Evolutionary conservation across 2,888 invertebrate species (phyloP).

Genomic region (Aromia moschata): DNA sequence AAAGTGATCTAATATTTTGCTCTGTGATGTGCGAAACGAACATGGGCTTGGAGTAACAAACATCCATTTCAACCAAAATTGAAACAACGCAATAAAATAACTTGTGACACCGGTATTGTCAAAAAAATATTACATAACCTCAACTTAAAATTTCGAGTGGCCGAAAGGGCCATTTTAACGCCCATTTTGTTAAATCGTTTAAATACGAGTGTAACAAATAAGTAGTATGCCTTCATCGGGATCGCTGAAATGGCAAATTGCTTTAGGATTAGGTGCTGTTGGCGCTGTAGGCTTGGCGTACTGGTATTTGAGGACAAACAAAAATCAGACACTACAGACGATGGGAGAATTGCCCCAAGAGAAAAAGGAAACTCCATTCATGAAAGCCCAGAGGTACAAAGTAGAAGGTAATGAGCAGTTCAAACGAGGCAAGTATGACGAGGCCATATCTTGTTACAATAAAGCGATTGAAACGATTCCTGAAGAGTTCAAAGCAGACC

Average conservation of each 20-base stretch:
- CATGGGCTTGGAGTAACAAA: no score
- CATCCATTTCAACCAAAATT: no score
- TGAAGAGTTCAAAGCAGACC: conserved; percentile 73
- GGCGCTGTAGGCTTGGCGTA: conserved; percentile 80
- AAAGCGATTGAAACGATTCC: conserved; percentile 94
- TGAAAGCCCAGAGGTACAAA: conserved; percentile 82
- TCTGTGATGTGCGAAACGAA: no score
- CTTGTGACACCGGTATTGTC: no score
- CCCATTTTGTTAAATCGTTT: neutral
- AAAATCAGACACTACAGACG: conserved; percentile 55
- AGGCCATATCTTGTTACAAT: conserved; percentile 89
- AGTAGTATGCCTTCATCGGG: conserved; percentile 36
- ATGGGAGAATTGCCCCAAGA: conserved; percentile 42
- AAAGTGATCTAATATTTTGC: no score
- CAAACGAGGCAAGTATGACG: conserved; percentile 86
- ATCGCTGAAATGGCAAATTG: conserved; percentile 87
- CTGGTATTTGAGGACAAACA: conserved; percentile 66
- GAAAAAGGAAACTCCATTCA: conserved; percentile 68
- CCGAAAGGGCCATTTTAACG: conserved; percentile 11
- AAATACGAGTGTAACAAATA: conserved; percentile 5
- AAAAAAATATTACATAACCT: conserved; percentile 24
- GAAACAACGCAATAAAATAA: no score
- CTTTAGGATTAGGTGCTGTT: conserved; percentile 83
- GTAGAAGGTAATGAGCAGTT: conserved; percentile 89
- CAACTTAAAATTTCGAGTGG: conserved; percentile 13